phyloP scores from a whole-genome alignment of 2,888 invertebrate species.

The Buathra laborator region DNA sequence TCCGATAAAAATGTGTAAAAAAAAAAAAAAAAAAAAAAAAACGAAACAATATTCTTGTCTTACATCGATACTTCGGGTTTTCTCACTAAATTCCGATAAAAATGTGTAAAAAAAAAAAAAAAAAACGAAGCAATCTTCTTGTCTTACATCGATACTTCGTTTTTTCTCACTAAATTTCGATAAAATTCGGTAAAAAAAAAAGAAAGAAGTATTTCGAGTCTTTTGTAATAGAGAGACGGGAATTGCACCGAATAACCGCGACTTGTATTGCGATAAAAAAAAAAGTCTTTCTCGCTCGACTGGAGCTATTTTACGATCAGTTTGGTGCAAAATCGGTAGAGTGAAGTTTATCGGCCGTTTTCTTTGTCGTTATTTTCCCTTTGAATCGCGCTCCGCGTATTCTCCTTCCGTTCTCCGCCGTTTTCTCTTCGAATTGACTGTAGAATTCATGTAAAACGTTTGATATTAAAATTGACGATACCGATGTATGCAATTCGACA shows the following conservation, averaged over 20 bases:
- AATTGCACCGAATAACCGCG: conserved; percentile 59
- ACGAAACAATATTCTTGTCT: not conserved
- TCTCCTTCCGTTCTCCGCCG: too few relatives aligned
- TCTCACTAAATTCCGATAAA: not conserved
- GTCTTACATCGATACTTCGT: not conserved
- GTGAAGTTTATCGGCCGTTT: conserved; percentile 72
- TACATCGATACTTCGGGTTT: not conserved
- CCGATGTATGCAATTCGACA: not conserved
- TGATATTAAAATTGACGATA: not conserved
- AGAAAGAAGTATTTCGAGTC: not conserved
- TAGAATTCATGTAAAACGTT: too few relatives aligned
- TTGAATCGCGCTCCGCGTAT: not conserved
- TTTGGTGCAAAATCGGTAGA: conserved; percentile 65
- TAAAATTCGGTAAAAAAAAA: not conserved
- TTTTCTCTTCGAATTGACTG: too few relatives aligned
- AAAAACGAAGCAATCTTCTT: not conserved
- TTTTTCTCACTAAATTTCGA: not conserved
- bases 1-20: not conserved
- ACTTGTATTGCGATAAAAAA: conserved; percentile 71
- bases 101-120: too few relatives aligned
- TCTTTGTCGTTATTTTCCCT: conserved; percentile 35
- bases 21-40: not conserved
- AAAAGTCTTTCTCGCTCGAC: conserved; percentile 57
- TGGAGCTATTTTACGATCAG: conserved; percentile 75
- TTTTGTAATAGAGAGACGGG: not conserved